Percentiles rank a stretch among this genome's conserved stretches.
Conservation (phyloP, 1,140 invertebrate genomes). For the Solenopsis invicta region DNA sequence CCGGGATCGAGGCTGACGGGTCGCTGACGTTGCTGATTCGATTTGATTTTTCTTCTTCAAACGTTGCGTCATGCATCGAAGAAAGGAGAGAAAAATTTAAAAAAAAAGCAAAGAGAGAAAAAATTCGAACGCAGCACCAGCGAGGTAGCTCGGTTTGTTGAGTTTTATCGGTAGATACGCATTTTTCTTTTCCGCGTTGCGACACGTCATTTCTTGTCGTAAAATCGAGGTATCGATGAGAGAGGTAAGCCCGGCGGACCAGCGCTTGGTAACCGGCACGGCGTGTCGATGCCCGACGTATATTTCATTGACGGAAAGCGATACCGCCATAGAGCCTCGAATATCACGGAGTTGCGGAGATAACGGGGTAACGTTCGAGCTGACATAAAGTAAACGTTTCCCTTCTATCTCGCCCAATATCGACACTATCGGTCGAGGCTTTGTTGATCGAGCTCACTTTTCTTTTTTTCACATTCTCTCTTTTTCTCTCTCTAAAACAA, state of each 20-base stretch:
- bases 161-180: background rate
- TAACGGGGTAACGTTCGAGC: conserved; percentile 51
- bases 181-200: conserved; percentile 21
- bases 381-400: conserved; percentile 60
- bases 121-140: background rate
- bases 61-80: background rate
- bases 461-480: background rate
- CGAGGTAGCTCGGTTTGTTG: background rate
- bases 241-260: conserved; percentile 1
- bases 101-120: background rate
- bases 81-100: background rate
- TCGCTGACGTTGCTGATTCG: background rate
- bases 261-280: conserved; percentile 16
- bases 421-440: conserved; percentile 9
- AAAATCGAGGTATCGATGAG: conserved; percentile 36
- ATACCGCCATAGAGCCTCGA: conserved; percentile 32
- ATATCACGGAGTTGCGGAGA: conserved; percentile 46
- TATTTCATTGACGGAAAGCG: conserved; percentile 56
- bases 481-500: conserved; percentile 1
- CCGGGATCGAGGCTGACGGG: background rate
- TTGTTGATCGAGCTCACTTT: conserved; percentile 22
- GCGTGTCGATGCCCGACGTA: conserved; percentile 14
- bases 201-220: conserved; percentile 39
- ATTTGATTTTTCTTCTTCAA: background rate
- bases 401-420: conserved; percentile 31